These are phyloP conservation scores for Grapholita molesta DNA, from an alignment of 1,140 invertebrate species.

Conservation along the genomic window DNA sequence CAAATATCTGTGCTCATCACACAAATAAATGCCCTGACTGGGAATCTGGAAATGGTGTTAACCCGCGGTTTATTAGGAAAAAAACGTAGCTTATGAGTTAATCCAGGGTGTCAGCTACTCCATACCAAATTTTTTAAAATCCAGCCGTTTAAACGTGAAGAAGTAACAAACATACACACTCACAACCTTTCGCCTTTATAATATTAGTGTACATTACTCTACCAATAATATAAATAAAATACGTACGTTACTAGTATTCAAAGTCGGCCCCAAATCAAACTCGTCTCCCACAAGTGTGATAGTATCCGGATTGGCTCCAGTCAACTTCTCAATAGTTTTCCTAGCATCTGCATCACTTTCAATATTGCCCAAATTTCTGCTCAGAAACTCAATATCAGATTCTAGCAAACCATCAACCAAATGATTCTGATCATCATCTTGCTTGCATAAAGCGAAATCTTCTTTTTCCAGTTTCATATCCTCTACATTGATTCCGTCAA, in stretches of 20 bases:
- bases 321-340: conserved; percentile 74
- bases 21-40: too few species aligned
- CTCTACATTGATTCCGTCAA: conserved; percentile 65
- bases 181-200: too few species aligned
- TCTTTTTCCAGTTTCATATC: conserved; percentile 68
- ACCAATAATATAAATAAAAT: conserved; percentile 12
- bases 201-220: too few species aligned
- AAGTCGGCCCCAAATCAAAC: conserved; percentile 65
- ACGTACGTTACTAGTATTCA: conserved; percentile 68
- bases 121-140: too few species aligned
- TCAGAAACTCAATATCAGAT: conserved; percentile 75
- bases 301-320: conserved; percentile 67
- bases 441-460: conserved; percentile 62
- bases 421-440: conserved; percentile 62
- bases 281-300: conserved; percentile 68
- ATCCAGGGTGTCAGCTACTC: too few species aligned
- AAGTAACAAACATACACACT: too few species aligned
- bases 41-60: too few species aligned
- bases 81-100: too few species aligned
- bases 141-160: too few species aligned
- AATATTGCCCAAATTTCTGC: conserved; percentile 71
- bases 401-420: conserved; percentile 71
- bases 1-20: too few species aligned
- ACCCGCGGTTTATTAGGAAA: too few species aligned
- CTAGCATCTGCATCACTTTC: conserved; percentile 75